Base-by-base conservation (phyloP, 1,140 invertebrate species). In the Pseudomyrmex pallidus region DNA sequence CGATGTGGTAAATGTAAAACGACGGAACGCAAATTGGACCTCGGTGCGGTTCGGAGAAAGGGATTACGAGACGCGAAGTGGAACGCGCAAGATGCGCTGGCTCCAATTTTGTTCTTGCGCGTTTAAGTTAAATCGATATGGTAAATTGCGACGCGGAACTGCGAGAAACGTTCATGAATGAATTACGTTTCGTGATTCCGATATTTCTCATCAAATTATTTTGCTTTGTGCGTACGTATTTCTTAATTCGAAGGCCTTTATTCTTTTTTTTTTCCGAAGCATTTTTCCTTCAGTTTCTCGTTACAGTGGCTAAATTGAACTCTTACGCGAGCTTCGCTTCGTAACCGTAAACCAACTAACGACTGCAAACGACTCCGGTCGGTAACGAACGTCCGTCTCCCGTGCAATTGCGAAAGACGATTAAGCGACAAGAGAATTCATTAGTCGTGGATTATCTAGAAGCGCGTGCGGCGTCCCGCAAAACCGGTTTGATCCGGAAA, bases 401-500 rank as follows among this genome's bases (percentile, higher is more conserved):
- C 35, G 5, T 13, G 8, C 57, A 70, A 87, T 80, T 84, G 74
- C 61, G 77, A 17, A 61, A 59, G 20, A 54, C 82, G 85, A 87
- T 87, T 84, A 82, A 84, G 57, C 67, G 74, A 74, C 82, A 86
- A 84, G 85, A 46, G 85, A 82, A 87, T 85, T 87, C 86, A 83
- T 83, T 85, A 77, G 20, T 50, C 61, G 22, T 7, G 78, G 78
- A 87, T 84, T 80, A 87, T 87, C 50, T 17, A 13, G 59, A 52
- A 68, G 44, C 25, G 22, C 48, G 48, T 35, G 46, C 10, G 61
- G 63, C 48, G 22, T 25, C 10, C 63, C 78, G 15, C 61, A 64
- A 50, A 84, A 57, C 54, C 13, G 52, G 48, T 68, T 57, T 64
- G 57, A n/a, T 54, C 57, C 64, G 44, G 66, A 25, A 70, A 74